Evolutionary conservation across 2,113 vertebrate genomes (phyloP).

Genomic region (Apteryx owenii): DNA sequence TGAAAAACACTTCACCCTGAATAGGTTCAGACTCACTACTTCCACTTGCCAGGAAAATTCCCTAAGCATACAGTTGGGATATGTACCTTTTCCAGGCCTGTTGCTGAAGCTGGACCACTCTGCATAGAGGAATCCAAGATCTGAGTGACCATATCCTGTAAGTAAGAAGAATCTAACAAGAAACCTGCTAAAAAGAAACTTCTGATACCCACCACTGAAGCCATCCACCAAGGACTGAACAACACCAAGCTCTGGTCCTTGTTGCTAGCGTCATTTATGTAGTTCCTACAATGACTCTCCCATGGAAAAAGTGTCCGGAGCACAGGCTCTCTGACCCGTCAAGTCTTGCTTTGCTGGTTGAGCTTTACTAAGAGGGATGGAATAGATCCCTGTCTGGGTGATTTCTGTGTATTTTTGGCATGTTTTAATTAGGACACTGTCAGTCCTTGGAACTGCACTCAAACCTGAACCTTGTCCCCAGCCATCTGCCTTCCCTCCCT

Average conservation of each 20-base stretch:
- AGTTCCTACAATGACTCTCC: neutral
- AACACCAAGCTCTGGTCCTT: neutral
- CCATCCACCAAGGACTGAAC: neutral
- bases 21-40: neutral
- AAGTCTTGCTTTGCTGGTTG: neutral
- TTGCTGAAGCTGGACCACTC: neutral
- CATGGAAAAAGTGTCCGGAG: neutral
- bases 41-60: neutral
- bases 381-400: neutral
- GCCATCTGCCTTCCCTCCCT: neutral
- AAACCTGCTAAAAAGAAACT: neutral
- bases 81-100: neutral
- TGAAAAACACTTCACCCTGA: neutral
- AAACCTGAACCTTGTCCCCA: neutral
- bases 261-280: neutral
- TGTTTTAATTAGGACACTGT: neutral
- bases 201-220: neutral
- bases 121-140: neutral
- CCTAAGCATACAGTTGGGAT: neutral
- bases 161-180: neutral
- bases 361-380: neutral
- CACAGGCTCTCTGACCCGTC: rapidly evolving
- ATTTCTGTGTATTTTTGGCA: neutral
- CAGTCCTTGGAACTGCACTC: too few species aligned
- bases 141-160: neutral